A percentile compares a stretch with the other conserved stretches of the same genome.
Evolutionary conservation across 1,140 invertebrate species (phyloP).

Genomic region (Nixonia krombeini): DNA sequence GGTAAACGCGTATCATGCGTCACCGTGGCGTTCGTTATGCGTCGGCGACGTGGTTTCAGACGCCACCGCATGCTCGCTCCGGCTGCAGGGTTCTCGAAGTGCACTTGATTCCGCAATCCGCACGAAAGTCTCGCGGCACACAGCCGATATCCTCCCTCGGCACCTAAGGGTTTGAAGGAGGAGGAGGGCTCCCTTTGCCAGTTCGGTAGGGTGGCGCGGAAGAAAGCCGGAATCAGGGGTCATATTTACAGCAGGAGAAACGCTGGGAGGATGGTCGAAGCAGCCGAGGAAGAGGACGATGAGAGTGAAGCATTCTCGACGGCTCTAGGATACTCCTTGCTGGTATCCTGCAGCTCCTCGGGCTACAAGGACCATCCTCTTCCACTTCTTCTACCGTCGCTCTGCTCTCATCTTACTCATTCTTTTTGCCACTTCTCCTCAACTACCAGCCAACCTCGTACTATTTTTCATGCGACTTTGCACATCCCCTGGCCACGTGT

Average conservation of each 20-base stretch:
- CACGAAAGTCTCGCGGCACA: conserved; percentile 48
- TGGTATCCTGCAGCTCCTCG: conserved; percentile 64
- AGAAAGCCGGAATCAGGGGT: conserved; percentile 7
- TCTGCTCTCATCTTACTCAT: conserved; percentile 26
- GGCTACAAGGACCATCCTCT: conserved; percentile 66
- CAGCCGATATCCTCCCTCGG: conserved; percentile 21
- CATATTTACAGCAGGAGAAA: conserved; percentile 22
- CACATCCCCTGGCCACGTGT: neutral
- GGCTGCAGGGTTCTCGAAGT: conserved; percentile 37
- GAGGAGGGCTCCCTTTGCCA: conserved; percentile 15
- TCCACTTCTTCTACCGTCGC: conserved; percentile 45
- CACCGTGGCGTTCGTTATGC: too few relatives aligned
- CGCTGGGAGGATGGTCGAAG: conserved; percentile 27
- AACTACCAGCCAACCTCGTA: conserved; percentile 3
- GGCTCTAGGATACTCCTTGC: conserved; percentile 68
- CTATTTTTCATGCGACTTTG: conserved; percentile 26
- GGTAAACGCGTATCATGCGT: too few relatives aligned
- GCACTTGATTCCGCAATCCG: conserved; percentile 64
- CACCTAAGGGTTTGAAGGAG: conserved; percentile 8
- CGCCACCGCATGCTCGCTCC: conserved; percentile 14
- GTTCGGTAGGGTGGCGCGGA: conserved; percentile 3
- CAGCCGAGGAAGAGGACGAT: conserved; percentile 42
- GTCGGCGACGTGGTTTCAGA: neutral
- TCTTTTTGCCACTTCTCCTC: conserved; percentile 13
- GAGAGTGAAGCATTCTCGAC: conserved; percentile 68